phyloP scores from a whole-genome alignment of 2,888 invertebrate genomes.

The Proisotoma minuta region DNA sequence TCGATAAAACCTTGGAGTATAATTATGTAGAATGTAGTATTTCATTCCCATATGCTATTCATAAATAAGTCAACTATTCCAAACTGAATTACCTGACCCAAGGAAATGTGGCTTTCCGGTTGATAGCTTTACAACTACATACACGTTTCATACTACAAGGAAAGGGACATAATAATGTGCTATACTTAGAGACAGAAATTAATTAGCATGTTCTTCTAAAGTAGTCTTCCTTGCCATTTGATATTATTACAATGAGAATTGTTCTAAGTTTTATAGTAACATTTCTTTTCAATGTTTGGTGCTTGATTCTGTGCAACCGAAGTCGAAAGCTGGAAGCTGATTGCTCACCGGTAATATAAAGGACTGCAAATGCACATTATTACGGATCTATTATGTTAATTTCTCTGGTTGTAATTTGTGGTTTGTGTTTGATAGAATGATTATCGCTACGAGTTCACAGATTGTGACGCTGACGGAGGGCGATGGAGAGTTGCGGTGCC shows the following conservation, averaged over 20 bases:
- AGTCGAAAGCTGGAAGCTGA: slow-evolving; percentile 41
- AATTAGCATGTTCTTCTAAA: too few relatives aligned
- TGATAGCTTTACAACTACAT: too few relatives aligned
- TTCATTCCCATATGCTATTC: slow-evolving; percentile 1
- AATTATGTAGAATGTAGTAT: not conserved
- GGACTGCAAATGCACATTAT: not conserved
- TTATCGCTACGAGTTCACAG: slow-evolving; percentile 56
- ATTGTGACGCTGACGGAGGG: slow-evolving; percentile 52
- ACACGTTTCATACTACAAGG: too few relatives aligned
- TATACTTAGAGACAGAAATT: too few relatives aligned
- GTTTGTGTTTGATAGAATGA: slow-evolving; percentile 48
- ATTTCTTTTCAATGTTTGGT: not conserved
- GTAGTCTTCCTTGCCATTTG: too few relatives aligned
- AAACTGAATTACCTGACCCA: too few relatives aligned
- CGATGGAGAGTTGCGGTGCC: slow-evolving; percentile 59
- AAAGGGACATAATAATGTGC: too few relatives aligned
- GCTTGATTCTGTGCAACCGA: slow-evolving; percentile 19
- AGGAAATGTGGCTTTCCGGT: slow-evolving; percentile 1
- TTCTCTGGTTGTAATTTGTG: not conserved
- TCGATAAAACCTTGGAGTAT: slow-evolving; percentile 12
- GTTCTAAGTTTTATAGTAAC: not conserved
- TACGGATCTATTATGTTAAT: not conserved
- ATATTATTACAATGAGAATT: too few relatives aligned
- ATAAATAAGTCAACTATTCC: too few relatives aligned
- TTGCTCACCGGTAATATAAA: slow-evolving; percentile 38